These are phyloP conservation scores for Pristionchus arcanus DNA, from an alignment of 2,888 invertebrate genomes.

Conservation along the genomic window DNA sequence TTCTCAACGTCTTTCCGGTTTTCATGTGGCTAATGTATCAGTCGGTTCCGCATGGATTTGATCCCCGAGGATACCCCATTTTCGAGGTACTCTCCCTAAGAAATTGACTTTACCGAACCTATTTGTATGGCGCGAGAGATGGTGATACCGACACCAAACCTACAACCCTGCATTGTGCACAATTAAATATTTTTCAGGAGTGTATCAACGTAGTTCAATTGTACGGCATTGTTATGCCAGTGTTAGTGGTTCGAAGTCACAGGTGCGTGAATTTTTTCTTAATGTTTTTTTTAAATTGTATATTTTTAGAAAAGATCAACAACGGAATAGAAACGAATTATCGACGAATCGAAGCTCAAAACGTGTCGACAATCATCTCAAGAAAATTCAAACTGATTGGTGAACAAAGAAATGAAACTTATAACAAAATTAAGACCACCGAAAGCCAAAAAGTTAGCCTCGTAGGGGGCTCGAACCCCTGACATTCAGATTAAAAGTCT, in stretches of 20 bases:
- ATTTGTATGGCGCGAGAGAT: no score
- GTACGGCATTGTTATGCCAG: background rate
- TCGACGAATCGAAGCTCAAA: background rate
- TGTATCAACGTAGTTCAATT: background rate
- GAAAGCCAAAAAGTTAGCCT: no score
- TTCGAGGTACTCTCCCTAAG: slow-evolving; percentile 36
- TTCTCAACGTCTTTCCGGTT: background rate
- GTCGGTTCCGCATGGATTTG: background rate
- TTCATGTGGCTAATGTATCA: background rate
- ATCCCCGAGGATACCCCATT: background rate
- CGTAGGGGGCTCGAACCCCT: background rate
- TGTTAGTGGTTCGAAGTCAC: background rate
- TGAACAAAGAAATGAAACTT: background rate
- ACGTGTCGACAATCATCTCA: background rate
- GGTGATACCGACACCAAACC: no score
- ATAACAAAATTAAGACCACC: no score
- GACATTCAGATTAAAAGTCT: slow-evolving; percentile 6
- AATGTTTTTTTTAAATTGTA: background rate
- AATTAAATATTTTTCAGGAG: background rate
- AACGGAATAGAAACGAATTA: background rate
- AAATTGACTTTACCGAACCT: no score
- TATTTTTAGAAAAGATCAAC: background rate
- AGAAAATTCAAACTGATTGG: background rate
- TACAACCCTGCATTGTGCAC: no score
- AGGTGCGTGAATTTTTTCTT: background rate